Evolutionary conservation across 2,113 vertebrate genomes (phyloP), one percentile per base, ranked within the genome.

Genomic region (Cottus gobio): DNA sequence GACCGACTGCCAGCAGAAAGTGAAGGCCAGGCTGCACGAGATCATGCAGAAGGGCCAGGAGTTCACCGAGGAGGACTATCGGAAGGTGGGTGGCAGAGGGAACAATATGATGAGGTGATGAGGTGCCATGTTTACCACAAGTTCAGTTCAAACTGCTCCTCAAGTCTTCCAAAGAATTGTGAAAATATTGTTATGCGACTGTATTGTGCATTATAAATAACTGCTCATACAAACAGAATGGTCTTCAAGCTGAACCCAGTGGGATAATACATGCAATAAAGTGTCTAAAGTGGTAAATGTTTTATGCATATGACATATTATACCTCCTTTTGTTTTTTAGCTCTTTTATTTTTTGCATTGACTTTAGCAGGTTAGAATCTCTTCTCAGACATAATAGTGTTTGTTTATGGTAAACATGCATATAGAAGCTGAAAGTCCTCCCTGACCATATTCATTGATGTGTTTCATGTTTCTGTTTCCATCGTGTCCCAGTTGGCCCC

Each of bases 1-100:
- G 63, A 99, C 97, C 44, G 97, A 96, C 93, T 99, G 98, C 77
- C 98, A 99, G 69, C 97, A 97, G 90, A 95, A 95, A 28, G 98
- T 99, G 73, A 99, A 99, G 90, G 96, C 97, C 0, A 92, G 95
- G 7, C 94, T 99, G 3, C 97, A 96, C 9, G 97, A 99, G 74
- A 98, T 98, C 91, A 96, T 99, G 96, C 98, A 99, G 93, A 97
- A 95, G 89, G 94, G 96, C 70, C 93, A 95, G 24, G 88, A 96
- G 18, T 99, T 98, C 76, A 91, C 90, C 13, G 88, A 94, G 15
- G 96, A 97, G 6, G 97, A 98, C 87, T 97, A 96, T 34, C 93
- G 95, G 62, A 97, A 97, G 97, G 98, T 99, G 84, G 30, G 28
- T 67, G 58, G n/a, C n/a, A n/a, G n/a, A n/a, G n/a, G n/a, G n/a